phyloP scores from a whole-genome alignment of 2,113 vertebrate species.

The Fregetta grallaria region DNA sequence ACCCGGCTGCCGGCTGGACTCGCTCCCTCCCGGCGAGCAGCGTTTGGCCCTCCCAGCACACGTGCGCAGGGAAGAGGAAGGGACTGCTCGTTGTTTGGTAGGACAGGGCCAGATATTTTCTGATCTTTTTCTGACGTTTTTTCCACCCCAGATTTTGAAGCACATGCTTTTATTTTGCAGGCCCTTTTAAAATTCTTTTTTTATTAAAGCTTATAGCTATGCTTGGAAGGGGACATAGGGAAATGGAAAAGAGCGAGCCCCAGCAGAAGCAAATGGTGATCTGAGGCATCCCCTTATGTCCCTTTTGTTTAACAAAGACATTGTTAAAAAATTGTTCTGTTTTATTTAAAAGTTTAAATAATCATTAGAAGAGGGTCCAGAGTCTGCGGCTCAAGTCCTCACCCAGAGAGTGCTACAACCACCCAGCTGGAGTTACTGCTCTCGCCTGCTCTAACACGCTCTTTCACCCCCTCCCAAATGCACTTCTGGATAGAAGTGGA shows the following conservation, averaged over 20 bases:
- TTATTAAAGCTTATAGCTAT: not conserved
- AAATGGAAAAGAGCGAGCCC: not conserved
- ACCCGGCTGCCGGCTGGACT: fast-evolving
- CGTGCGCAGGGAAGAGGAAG: fast-evolving
- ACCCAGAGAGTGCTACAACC: not conserved
- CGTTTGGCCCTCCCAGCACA: fast-evolving
- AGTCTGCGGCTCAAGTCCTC: not conserved
- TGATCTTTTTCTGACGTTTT: not conserved
- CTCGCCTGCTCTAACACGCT: not conserved
- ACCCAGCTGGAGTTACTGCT: not conserved
- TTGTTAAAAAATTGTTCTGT: not conserved
- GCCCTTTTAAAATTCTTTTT: not conserved
- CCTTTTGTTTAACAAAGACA: not conserved
- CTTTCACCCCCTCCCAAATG: not conserved
- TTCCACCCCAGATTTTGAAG: not conserved
- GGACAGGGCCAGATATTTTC: not conserved
- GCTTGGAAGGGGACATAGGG: not conserved
- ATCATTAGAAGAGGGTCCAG: not conserved
- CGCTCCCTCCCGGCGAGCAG: fast-evolving
- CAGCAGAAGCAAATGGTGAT: not conserved
- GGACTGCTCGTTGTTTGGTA: not conserved
- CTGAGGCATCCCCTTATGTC: not conserved
- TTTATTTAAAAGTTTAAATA: not conserved
- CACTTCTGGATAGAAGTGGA: not conserved
- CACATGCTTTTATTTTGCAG: not conserved